Conservation (phyloP, 2,888 invertebrate species). For the Heterodera filipjevi region DNA sequence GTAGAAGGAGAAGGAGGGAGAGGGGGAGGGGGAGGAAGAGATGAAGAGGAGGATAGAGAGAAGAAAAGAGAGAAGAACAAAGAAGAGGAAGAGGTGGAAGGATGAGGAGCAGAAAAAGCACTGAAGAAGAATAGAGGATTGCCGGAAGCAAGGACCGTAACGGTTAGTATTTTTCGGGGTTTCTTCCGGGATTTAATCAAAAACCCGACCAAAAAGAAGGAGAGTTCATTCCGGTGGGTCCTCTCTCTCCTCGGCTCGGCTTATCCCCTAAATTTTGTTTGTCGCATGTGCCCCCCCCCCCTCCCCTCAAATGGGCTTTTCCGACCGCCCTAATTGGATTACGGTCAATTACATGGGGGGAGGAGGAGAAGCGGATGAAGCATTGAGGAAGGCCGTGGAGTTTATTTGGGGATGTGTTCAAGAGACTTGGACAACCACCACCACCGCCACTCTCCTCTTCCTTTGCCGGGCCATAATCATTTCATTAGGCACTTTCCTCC, state of each 20-base stretch:
- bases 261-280: neutral
- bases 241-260: neutral
- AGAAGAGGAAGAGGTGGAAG: neutral
- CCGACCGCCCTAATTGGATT: slow-evolving; percentile 38
- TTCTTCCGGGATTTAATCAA: too few relatives aligned
- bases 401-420: neutral
- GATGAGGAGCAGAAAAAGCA: too few relatives aligned
- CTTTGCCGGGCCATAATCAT: neutral
- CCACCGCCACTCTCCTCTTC: neutral
- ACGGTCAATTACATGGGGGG: slow-evolving; percentile 46
- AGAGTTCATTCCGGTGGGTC: neutral
- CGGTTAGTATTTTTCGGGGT: too few relatives aligned
- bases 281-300: neutral
- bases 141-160: too few relatives aligned
- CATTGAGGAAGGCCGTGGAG: slow-evolving; percentile 3
- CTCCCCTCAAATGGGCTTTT: slow-evolving; percentile 19
- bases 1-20: neutral
- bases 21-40: neutral
- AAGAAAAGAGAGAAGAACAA: neutral
- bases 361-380: neutral
- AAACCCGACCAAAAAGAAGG: neutral
- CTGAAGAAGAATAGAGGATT: too few relatives aligned
- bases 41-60: neutral
- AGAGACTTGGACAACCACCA: neutral
- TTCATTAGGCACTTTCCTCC: neutral